These are phyloP conservation scores for Cremastinae sp. DNA, from an alignment of 2,888 invertebrate species.

Conservation along the genomic window DNA sequence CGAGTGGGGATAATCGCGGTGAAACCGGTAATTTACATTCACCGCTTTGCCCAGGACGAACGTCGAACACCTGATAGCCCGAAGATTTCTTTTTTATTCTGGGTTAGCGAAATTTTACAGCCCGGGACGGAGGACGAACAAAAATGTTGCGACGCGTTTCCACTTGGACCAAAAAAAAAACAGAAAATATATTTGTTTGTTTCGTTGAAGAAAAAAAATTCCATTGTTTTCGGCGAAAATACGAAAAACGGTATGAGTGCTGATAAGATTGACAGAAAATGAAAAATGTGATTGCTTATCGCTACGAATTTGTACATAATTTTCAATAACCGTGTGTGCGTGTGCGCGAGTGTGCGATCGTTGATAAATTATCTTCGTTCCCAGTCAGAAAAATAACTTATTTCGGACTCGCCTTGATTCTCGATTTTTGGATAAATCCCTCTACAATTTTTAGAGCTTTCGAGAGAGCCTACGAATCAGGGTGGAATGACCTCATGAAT, in stretches of 20 bases:
- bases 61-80: conserved; percentile 68
- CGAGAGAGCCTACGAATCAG: background rate
- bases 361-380: conserved; percentile 11
- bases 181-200: conserved; percentile 10
- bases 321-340: conserved; percentile 27
- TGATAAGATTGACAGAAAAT: background rate
- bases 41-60: conserved; percentile 62
- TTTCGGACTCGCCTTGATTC: conserved; percentile 18
- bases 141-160: background rate
- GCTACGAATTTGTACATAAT: conserved; percentile 43
- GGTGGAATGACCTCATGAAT: background rate
- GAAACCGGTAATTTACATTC: conserved; percentile 71
- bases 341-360: conserved; percentile 20
- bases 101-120: conserved; percentile 29
- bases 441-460: background rate
- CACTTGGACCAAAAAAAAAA: conserved; percentile 8
- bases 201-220: conserved; percentile 4
- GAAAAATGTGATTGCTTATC: conserved; percentile 12
- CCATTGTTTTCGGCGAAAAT: background rate
- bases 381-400: conserved; percentile 43
- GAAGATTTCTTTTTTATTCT: conserved; percentile 52
- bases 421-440: conserved; percentile 16
- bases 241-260: background rate
- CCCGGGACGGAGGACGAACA: conserved; percentile 7
- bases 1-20: conserved; percentile 54